A percentile compares a stretch with the other conserved stretches of the same genome.
Conservation (phyloP, 2,113 vertebrate species). For the Rhagologus leucostigma region DNA sequence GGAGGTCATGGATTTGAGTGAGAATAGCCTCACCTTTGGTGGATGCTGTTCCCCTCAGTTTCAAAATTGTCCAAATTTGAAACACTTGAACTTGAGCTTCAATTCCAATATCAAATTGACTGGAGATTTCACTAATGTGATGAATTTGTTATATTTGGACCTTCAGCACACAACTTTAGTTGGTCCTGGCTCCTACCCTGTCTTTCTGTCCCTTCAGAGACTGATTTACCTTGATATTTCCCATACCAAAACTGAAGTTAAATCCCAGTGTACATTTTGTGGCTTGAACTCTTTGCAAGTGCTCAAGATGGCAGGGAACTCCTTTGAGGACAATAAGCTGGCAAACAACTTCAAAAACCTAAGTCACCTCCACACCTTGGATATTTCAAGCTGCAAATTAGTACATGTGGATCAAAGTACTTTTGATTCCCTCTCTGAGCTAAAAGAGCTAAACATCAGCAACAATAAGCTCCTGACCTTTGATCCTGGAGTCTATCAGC, state of each 20-base stretch:
- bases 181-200: slow-evolving; percentile 15
- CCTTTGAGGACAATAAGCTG: slow-evolving; percentile 61
- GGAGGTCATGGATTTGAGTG: slow-evolving; percentile 71
- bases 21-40: slow-evolving; percentile 50
- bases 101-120: slow-evolving; percentile 55
- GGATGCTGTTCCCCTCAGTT: slow-evolving; percentile 1
- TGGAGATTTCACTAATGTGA: slow-evolving; percentile 45
- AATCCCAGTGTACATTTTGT: slow-evolving; percentile 54
- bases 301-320: slow-evolving; percentile 77
- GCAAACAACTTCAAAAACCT: slow-evolving; percentile 62
- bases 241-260: slow-evolving; percentile 53
- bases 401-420: slow-evolving; percentile 27
- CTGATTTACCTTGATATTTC: slow-evolving; percentile 79
- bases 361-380: slow-evolving; percentile 64
- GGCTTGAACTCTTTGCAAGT: slow-evolving; percentile 65
- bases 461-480: slow-evolving; percentile 72
- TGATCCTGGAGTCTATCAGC: slow-evolving; percentile 25
- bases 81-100: slow-evolving; percentile 74
- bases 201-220: slow-evolving; percentile 64
- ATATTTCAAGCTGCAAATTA: slow-evolving; percentile 75
- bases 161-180: slow-evolving; percentile 63
- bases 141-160: slow-evolving; percentile 67
- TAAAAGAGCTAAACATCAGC: slow-evolving; percentile 72
- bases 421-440: slow-evolving; percentile 58
- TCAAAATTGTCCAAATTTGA: slow-evolving; percentile 17